Conservation (phyloP, 2,113 vertebrate species). For the Alectura lathami region DNA sequence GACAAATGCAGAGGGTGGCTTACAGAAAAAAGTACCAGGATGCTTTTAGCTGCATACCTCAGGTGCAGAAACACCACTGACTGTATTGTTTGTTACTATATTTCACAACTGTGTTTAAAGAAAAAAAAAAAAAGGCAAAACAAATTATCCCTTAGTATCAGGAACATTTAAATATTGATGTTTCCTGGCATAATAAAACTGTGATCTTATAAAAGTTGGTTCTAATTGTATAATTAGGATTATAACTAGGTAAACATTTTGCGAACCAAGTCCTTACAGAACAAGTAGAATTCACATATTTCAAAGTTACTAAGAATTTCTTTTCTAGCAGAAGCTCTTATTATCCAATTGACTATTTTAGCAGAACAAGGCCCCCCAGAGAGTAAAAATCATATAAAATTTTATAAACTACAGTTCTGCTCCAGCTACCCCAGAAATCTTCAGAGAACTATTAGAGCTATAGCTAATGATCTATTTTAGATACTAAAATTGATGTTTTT, state of each 20-base stretch:
- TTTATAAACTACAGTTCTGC: not conserved
- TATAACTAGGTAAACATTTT: not conserved
- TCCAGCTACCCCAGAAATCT: not conserved
- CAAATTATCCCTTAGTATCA: not conserved
- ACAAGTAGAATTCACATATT: not conserved
- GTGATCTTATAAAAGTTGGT: not conserved
- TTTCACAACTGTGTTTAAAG: not conserved
- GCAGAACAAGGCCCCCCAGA: not conserved
- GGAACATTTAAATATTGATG: not conserved
- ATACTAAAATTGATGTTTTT: not conserved
- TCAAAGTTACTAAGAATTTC: not conserved
- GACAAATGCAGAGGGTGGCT: not conserved
- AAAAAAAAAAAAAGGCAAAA: not conserved
- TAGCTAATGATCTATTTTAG: not conserved
- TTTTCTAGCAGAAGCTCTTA: not conserved
- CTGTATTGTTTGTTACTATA: not conserved
- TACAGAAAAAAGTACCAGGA: not conserved
- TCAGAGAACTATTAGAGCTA: not conserved
- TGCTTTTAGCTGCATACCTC: not conserved
- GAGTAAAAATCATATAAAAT: not conserved
- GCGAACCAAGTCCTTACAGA: not conserved
- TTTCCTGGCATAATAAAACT: not conserved
- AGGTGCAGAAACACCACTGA: not conserved
- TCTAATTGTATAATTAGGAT: not conserved
- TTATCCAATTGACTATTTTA: not conserved